phyloP scores from a whole-genome alignment of 2,113 vertebrate species.

The Erythrocercus mccallii region DNA sequence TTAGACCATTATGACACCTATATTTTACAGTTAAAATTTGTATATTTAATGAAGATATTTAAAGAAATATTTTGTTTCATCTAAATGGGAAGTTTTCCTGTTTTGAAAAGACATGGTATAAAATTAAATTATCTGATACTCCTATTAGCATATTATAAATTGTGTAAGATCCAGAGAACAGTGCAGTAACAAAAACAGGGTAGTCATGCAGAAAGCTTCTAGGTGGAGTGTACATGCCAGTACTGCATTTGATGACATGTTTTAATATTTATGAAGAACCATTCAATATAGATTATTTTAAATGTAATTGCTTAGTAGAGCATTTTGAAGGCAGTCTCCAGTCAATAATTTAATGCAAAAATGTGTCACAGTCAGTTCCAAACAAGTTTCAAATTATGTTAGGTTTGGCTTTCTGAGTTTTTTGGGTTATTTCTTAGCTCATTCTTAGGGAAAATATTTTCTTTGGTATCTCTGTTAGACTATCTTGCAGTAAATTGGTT shows the following conservation, averaged over 20 bases:
- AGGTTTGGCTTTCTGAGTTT: slow-evolving; percentile 29
- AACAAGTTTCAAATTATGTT: slow-evolving; percentile 29
- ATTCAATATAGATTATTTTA: background rate
- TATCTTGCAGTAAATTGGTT: slow-evolving; percentile 1
- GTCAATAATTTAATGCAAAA: slow-evolving; percentile 24
- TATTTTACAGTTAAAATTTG: background rate
- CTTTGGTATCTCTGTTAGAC: background rate
- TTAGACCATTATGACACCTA: background rate
- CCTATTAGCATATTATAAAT: background rate
- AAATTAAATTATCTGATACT: background rate
- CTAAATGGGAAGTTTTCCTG: background rate
- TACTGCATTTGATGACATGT: background rate
- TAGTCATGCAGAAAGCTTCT: background rate
- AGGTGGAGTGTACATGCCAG: background rate
- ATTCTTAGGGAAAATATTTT: slow-evolving; percentile 29
- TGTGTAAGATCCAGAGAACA: background rate
- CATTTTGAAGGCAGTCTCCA: background rate
- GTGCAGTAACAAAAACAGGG: background rate
- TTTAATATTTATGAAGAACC: background rate
- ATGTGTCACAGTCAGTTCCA: background rate
- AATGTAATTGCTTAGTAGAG: background rate
- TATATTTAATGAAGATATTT: background rate
- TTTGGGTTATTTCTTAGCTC: background rate
- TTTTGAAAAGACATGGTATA: background rate
- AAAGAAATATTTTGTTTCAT: background rate